Evolutionary conservation across 2,797 vertebrate genomes (phyloP).

Genomic region (Coilia nasus): DNA sequence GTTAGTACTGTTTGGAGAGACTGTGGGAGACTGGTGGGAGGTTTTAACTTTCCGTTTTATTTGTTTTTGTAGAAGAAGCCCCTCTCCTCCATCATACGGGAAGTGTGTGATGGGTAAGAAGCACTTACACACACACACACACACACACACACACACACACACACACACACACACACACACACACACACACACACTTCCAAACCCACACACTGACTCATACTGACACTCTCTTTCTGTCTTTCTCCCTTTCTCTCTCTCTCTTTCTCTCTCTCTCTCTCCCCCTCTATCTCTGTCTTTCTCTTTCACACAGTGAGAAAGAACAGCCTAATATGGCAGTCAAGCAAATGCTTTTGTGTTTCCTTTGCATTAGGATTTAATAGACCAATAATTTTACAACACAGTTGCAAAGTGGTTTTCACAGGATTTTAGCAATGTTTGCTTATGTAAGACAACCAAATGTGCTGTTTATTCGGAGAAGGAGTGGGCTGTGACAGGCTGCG

Average conservation of each 20-base stretch:
- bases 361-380: neutral
- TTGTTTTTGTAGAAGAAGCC: slow-evolving; percentile 88
- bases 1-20: neutral
- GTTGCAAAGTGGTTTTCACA: neutral
- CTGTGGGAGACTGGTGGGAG: neutral
- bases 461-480: neutral
- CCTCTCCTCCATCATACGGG: slow-evolving; percentile 92
- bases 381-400: neutral
- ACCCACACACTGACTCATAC: no score
- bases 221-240: neutral
- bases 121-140: no score
- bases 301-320: neutral
- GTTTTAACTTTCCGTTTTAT: neutral
- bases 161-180: neutral
- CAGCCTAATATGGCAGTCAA: neutral
- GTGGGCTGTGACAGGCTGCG: neutral
- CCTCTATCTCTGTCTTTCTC: no score
- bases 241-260: no score
- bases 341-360: neutral
- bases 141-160: no score
- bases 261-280: neutral
- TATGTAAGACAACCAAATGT: neutral
- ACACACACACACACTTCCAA: neutral
- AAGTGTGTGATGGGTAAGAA: slow-evolving; percentile 96
- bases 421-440: neutral